A percentile compares a stretch with the other conserved stretches of the same genome.
Conservation (phyloP, 2,888 invertebrate genomes). For the Sicus ferrugineus region DNA sequence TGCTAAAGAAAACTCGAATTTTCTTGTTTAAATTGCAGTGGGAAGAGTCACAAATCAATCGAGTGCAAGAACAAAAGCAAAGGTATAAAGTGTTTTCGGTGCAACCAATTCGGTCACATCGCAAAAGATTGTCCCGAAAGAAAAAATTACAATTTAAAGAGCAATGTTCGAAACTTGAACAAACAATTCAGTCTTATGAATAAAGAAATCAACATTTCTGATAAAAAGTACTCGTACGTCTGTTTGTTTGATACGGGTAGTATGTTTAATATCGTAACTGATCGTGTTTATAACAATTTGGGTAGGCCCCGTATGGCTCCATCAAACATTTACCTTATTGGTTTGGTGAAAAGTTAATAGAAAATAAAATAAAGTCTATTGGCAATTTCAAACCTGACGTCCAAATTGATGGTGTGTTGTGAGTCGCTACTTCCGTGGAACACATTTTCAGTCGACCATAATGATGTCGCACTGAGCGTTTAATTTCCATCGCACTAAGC, state of each 20-base stretch:
- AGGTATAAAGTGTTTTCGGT: constrained; percentile 12
- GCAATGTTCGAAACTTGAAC: not conserved
- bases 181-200: constrained; percentile 1
- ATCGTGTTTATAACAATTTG: not conserved
- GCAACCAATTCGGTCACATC: constrained; percentile 8
- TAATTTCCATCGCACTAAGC: too few species aligned
- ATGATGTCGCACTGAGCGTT: too few species aligned
- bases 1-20: not conserved
- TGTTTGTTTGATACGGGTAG: constrained; percentile 18
- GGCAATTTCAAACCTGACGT: not conserved
- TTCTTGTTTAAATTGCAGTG: constrained; percentile 15
- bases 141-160: not conserved
- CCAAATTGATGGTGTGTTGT: constrained; percentile 16
- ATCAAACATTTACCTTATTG: not conserved
- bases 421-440: too few species aligned
- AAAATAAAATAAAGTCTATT: not conserved
- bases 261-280: not conserved
- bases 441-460: too few species aligned
- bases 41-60: constrained; percentile 10
- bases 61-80: constrained; percentile 19
- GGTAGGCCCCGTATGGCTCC: not conserved
- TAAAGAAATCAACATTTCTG: constrained; percentile 1
- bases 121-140: constrained; percentile 3
- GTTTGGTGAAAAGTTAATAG: constrained; percentile 6
- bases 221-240: not conserved